phyloP scores from a whole-genome alignment of 1,140 invertebrate genomes.

The Zaprionus capensis region DNA sequence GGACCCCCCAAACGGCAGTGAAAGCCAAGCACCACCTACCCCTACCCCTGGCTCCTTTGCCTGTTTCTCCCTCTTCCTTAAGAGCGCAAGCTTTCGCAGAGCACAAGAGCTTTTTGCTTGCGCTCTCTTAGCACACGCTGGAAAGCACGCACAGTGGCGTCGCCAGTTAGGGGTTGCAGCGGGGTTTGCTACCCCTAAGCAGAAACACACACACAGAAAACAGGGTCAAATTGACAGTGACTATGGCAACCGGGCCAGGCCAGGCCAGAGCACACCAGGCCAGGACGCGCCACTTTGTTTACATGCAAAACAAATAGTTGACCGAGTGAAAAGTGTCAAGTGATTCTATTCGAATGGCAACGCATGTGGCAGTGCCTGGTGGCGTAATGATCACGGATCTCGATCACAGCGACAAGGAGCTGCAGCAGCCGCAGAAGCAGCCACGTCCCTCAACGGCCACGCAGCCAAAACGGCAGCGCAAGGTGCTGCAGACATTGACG shows the following conservation, averaged over 20 bases:
- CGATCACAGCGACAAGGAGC: slow-evolving; percentile 63
- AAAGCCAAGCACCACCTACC: slow-evolving; percentile 9
- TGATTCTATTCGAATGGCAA: slow-evolving; percentile 13
- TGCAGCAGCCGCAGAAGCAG: slow-evolving; percentile 2
- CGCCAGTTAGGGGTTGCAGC: neutral
- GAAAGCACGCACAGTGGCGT: slow-evolving; percentile 42
- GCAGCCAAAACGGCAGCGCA: slow-evolving; percentile 56
- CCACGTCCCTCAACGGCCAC: slow-evolving; percentile 8
- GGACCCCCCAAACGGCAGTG: slow-evolving; percentile 37
- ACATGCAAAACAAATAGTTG: slow-evolving; percentile 27
- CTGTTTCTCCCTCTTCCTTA: neutral
- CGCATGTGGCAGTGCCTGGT: slow-evolving; percentile 33
- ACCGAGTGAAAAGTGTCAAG: slow-evolving; percentile 45
- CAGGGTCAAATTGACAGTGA: slow-evolving; percentile 14
- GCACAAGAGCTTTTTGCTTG: slow-evolving; percentile 5
- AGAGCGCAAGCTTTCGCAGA: slow-evolving; percentile 30
- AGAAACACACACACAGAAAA: neutral
- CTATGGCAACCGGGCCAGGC: slow-evolving; percentile 15
- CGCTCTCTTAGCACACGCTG: slow-evolving; percentile 28
- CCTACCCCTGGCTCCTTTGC: neutral
- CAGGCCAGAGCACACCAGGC: neutral
- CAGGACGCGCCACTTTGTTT: neutral
- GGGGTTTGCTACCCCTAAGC: slow-evolving; percentile 28
- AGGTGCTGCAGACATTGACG: slow-evolving; percentile 72
- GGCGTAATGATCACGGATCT: slow-evolving; percentile 74